Percentiles rank a stretch among this genome's conserved stretches.
Evolutionary conservation across 2,888 invertebrate species (phyloP).

Genomic region (Sphaerophoria rueppellii): DNA sequence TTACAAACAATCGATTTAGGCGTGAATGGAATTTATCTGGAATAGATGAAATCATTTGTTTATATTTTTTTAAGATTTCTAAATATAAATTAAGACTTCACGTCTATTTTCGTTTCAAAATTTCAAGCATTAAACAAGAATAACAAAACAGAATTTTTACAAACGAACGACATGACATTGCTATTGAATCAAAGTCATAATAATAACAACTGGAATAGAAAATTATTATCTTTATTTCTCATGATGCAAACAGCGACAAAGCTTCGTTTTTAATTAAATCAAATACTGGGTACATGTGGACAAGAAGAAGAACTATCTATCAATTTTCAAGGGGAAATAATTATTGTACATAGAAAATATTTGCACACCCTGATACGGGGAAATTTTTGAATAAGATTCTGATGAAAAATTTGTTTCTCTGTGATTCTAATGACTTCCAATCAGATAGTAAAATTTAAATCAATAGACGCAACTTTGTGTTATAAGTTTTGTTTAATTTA

Average conservation of each 20-base stretch:
- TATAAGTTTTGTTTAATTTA: slow-evolving; percentile 34
- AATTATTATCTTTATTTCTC: not conserved
- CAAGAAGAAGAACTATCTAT: not conserved
- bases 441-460: slow-evolving; percentile 4
- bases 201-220: slow-evolving; percentile 9
- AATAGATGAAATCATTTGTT: too few relatives aligned
- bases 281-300: slow-evolving; percentile 5
- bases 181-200: slow-evolving; percentile 29
- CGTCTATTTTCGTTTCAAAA: too few relatives aligned
- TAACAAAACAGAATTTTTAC: not conserved
- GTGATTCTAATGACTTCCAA: not conserved
- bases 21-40: too few relatives aligned
- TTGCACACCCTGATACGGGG: slow-evolving; percentile 14
- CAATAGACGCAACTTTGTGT: slow-evolving; percentile 20
- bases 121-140: not conserved
- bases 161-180: slow-evolving; percentile 10
- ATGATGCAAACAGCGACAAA: not conserved
- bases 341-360: slow-evolving; percentile 1
- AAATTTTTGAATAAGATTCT: not conserved
- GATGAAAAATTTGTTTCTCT: not conserved
- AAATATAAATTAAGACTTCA: too few relatives aligned
- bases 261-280: slow-evolving; percentile 19
- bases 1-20: too few relatives aligned
- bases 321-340: too few relatives aligned
- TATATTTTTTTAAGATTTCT: too few relatives aligned